phyloP scores from a whole-genome alignment of 2,888 invertebrate species.

The Diloba caeruleocephala region DNA sequence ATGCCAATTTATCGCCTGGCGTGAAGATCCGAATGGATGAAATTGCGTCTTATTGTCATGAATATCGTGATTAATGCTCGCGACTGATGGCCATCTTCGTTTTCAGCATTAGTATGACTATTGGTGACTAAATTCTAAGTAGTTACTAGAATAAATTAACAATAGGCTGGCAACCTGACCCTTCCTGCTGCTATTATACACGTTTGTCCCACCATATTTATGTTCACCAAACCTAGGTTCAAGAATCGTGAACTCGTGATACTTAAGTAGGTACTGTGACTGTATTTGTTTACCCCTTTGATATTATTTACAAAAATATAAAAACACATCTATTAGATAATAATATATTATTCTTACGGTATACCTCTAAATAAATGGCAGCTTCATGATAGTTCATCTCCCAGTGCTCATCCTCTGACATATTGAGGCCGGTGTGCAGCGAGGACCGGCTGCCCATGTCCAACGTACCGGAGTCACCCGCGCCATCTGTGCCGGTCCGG shows the following conservation, averaged over 20 bases:
- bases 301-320: too few relatives aligned
- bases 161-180: too few relatives aligned
- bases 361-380: conserved; percentile 95
- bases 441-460: conserved; percentile 91
- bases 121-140: too few relatives aligned
- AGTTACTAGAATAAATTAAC: too few relatives aligned
- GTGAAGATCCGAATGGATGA: conserved; percentile 12
- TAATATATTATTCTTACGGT: neutral
- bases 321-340: too few relatives aligned
- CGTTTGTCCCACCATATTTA: too few relatives aligned
- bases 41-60: conserved; percentile 1
- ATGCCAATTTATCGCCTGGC: conserved; percentile 20
- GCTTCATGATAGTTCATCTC: conserved; percentile 97
- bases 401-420: conserved; percentile 91
- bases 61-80: conserved; percentile 4
- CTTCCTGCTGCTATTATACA: too few relatives aligned
- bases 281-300: too few relatives aligned
- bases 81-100: neutral
- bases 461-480: conserved; percentile 80
- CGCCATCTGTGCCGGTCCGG: conserved; percentile 76
- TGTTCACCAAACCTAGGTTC: too few relatives aligned
- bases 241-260: too few relatives aligned
- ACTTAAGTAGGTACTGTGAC: too few relatives aligned
- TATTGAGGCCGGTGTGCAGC: conserved; percentile 87
- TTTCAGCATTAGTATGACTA: too few relatives aligned